Base-by-base conservation (phyloP, 1,140 invertebrate genomes). In the Charaxes varanes region DNA sequence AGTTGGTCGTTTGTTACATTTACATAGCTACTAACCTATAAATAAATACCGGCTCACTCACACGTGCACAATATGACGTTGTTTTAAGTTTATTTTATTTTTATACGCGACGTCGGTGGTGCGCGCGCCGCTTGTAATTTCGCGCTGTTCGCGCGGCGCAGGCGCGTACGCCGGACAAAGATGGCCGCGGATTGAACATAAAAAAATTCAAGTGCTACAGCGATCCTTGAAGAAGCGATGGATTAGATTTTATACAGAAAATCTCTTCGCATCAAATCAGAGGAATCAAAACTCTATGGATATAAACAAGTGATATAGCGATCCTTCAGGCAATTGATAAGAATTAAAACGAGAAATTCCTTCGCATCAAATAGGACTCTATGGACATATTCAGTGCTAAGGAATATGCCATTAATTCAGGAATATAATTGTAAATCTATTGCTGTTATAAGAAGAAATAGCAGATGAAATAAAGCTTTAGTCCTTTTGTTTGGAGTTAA, bases 41-140 rank as follows among this genome's bases (percentile, higher is more conserved):
- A 82, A 82, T 82, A 82, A 81, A 81, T 79, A 81, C 70, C 62
- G 65, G 69, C 74, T 74, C 78, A 61, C 78, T 57, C 78, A 82
- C 78, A 82, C 72, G 71, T 77, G 66, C 68, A 73, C 60, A 77
- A 76, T 69, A 73, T 82, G 78, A 78, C 76, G 78, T 74, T 80
- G 78, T 76, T 80, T 79, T 77, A 79, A 72, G 65, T 82, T 79
- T 82, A 80, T 79, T 82, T 82, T 82, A 82, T 82, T 82, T 82
- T 82, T 82, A 79, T 73, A 74, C 73, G 43, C 64, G 62, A 62
- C 45, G 57, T 64, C 68, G 71, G 59, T 47, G 52, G 70, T 47
- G 68, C 69, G 56, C 68, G 57, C 59, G 59, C 67, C 33, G 70
- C 57, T 61, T 77, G 78, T 80, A 83, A 83, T 80, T 83, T 83